Conservation (phyloP, 2,888 invertebrate species). For the Watsonalla cultraria region DNA sequence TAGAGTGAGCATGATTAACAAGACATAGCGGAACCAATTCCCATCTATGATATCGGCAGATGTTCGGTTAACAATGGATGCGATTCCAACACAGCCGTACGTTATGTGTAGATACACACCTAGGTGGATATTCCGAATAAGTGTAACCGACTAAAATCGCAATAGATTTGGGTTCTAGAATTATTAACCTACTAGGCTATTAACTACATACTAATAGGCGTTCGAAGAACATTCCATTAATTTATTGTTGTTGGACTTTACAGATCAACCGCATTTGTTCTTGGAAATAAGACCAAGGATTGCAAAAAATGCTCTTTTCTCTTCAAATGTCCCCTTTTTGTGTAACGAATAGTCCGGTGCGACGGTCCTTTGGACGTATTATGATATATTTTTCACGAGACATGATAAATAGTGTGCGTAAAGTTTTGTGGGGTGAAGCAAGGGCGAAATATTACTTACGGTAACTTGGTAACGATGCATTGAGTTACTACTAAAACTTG, state of each 20-base stretch:
- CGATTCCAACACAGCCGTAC: conserved; percentile 31
- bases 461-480: neutral
- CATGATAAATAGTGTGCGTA: conserved; percentile 36
- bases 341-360: conserved; percentile 39
- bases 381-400: conserved; percentile 50
- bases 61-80: conserved; percentile 46
- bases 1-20: conserved; percentile 31
- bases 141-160: no score
- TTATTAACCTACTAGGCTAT: no score
- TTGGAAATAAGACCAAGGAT: conserved; percentile 40
- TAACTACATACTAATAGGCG: no score
- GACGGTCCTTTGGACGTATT: conserved; percentile 47
- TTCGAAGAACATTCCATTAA: no score
- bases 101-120: conserved; percentile 9
- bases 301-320: conserved; percentile 54
- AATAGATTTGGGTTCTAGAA: no score
- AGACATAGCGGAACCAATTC: conserved; percentile 31
- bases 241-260: no score
- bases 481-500: neutral
- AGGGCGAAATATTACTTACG: neutral
- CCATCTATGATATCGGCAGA: conserved; percentile 46
- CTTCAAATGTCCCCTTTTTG: conserved; percentile 47
- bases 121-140: conserved; percentile 12
- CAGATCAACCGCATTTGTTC: conserved; percentile 22
- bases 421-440: conserved; percentile 10